Evolutionary conservation across 2,888 invertebrate species (phyloP).

Genomic region (Drosophila dives): DNA sequence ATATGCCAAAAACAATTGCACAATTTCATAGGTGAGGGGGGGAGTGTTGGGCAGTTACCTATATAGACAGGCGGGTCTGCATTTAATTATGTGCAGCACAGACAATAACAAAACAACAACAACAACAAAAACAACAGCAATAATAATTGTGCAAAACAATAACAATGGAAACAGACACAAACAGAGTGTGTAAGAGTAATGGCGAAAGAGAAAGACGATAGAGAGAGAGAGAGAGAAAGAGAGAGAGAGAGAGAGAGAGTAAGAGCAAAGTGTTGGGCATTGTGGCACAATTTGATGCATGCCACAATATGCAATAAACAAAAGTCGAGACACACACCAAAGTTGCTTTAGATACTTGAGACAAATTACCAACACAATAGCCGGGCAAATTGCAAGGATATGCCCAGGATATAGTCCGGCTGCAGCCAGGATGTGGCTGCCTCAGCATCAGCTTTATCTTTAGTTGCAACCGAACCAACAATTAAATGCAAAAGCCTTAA

Average conservation of each 20-base stretch:
- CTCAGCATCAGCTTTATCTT: conserved; percentile 8
- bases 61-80: conserved; percentile 27
- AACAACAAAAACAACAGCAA: conserved; percentile 43
- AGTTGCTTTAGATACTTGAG: conserved; percentile 70
- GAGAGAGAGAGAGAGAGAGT: not conserved
- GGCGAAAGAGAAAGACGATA: not conserved
- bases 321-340: conserved; percentile 25
- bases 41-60: not conserved
- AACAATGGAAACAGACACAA: conserved; percentile 48
- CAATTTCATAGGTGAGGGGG: not conserved
- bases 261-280: not conserved
- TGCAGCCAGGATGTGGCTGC: conserved; percentile 15
- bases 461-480: conserved; percentile 57
- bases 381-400: conserved; percentile 65
- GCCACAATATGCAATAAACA: conserved; percentile 74
- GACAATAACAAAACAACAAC: conserved; percentile 38
- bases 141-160: conserved; percentile 60
- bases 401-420: conserved; percentile 28
- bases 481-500: conserved; percentile 61
- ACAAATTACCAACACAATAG: conserved; percentile 72
- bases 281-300: conserved; percentile 55
- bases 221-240: not conserved
- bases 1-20: conserved; percentile 62
- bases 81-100: conserved; percentile 68
- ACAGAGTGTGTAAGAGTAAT: conserved; percentile 3